Conservation (phyloP, 2,888 invertebrate species). For the Gandaritis pyraliata region DNA sequence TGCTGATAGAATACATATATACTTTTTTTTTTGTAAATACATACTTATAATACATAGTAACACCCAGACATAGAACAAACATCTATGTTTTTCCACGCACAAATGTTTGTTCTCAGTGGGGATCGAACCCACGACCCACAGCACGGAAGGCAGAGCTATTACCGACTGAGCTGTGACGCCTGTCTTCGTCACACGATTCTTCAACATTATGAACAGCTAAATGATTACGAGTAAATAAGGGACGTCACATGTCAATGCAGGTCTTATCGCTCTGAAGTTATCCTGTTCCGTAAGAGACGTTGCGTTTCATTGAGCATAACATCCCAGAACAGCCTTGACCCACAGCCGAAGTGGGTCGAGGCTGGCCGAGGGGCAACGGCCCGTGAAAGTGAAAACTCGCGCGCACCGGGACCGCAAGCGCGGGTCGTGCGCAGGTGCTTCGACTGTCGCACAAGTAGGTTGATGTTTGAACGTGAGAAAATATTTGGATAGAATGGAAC, state of each 20-base stretch:
- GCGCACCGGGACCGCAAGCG: slow-evolving; percentile 51
- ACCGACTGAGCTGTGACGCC: no score
- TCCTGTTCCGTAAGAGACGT: slow-evolving; percentile 17
- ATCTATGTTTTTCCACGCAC: no score
- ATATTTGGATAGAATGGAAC: slow-evolving; percentile 1
- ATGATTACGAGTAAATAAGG: not conserved
- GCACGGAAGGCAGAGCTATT: no score
- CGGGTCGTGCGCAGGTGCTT: slow-evolving; percentile 49
- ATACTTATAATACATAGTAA: no score
- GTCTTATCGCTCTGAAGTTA: slow-evolving; percentile 16
- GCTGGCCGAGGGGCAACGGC: slow-evolving; percentile 63
- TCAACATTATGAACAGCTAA: not conserved
- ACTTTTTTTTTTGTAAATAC: no score
- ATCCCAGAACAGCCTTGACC: slow-evolving; percentile 61
- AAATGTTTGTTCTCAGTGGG: no score
- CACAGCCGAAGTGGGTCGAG: slow-evolving; percentile 60
- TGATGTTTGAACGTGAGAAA: slow-evolving; percentile 31
- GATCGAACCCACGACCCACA: no score
- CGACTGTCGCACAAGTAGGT: slow-evolving; percentile 45
- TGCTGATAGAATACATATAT: no score
- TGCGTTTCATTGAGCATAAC: slow-evolving; percentile 34
- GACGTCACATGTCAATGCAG: not conserved
- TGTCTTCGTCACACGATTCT: slow-evolving; percentile 3
- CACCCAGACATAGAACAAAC: no score
- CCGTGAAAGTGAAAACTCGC: slow-evolving; percentile 70